These are phyloP conservation scores for Melanotaenia duboulayi DNA, from an alignment of 2,113 vertebrate species.

Conservation along the genomic window DNA sequence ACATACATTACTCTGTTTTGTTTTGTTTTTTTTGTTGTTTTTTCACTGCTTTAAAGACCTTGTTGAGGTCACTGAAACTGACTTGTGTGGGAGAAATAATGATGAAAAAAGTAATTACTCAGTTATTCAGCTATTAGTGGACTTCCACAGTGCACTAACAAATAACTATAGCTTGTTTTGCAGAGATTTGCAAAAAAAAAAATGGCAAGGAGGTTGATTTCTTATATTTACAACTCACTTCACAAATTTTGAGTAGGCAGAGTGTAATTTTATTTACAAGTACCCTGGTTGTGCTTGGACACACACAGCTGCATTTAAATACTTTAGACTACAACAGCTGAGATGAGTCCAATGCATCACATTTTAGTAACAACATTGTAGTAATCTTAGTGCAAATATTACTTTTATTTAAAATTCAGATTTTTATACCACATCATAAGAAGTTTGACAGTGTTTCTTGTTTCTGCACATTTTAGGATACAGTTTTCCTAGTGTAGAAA, in stretches of 20 bases:
- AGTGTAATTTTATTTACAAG: neutral
- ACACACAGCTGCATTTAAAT: neutral
- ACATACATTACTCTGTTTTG: too few species aligned
- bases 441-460: neutral
- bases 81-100: constrained; percentile 24
- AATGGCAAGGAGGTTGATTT: constrained; percentile 22
- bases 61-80: constrained; percentile 1
- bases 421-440: neutral
- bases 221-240: constrained; percentile 29
- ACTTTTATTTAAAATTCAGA: neutral
- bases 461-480: neutral
- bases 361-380: too few species aligned
- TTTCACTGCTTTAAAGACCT: neutral
- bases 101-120: constrained; percentile 38
- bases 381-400: neutral
- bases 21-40: too few species aligned
- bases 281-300: neutral
- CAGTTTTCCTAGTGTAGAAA: too few species aligned
- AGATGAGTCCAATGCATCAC: too few species aligned
- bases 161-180: neutral
- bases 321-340: too few species aligned
- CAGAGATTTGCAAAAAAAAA: constrained; percentile 9
- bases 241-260: neutral
- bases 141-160: constrained; percentile 15
- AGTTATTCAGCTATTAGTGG: constrained; percentile 18